A percentile compares a stretch with the other conserved stretches of the same genome.
Conservation (phyloP, 2,797 vertebrate species). For the Arctocebus calabarensis region DNA sequence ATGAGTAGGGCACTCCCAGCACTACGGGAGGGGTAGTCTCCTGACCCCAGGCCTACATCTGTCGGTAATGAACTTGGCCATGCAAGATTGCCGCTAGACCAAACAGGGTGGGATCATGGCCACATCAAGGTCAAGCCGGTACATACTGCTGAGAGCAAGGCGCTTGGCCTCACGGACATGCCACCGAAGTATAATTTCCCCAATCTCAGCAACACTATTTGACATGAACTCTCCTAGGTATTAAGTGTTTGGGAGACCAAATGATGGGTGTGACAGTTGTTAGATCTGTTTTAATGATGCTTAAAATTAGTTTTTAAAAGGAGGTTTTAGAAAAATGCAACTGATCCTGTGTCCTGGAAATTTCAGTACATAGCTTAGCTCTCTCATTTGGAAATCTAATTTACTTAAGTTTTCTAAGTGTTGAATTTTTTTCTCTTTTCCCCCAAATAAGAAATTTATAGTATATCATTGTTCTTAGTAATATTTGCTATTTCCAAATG, state of each 20-base stretch:
- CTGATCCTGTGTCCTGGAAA: fast-evolving
- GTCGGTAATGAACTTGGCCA: background rate
- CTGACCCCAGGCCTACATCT: fast-evolving
- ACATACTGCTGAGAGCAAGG: too few relatives aligned
- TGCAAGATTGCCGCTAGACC: background rate
- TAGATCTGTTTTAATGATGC: slow-evolving; percentile 59
- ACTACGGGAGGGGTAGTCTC: too few relatives aligned
- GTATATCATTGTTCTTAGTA: background rate
- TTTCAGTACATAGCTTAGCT: background rate
- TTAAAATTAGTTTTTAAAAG: slow-evolving; percentile 62
- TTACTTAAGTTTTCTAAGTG: background rate
- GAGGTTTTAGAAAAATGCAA: background rate
- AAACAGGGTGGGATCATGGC: background rate
- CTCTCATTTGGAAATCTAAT: background rate
- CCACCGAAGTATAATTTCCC: background rate
- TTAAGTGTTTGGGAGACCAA: slow-evolving; percentile 47
- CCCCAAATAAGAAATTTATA: background rate
- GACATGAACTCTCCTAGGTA: slow-evolving; percentile 44
- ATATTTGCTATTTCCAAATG: background rate
- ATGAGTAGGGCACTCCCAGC: too few relatives aligned
- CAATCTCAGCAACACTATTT: slow-evolving; percentile 44
- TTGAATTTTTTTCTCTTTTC: background rate
- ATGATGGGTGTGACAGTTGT: background rate
- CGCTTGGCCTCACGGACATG: background rate
- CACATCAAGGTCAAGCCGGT: background rate